A percentile compares a stretch with the other conserved stretches of the same genome.
Conservation (phyloP, 2,888 invertebrate species). For the Cephus sareptanus region DNA sequence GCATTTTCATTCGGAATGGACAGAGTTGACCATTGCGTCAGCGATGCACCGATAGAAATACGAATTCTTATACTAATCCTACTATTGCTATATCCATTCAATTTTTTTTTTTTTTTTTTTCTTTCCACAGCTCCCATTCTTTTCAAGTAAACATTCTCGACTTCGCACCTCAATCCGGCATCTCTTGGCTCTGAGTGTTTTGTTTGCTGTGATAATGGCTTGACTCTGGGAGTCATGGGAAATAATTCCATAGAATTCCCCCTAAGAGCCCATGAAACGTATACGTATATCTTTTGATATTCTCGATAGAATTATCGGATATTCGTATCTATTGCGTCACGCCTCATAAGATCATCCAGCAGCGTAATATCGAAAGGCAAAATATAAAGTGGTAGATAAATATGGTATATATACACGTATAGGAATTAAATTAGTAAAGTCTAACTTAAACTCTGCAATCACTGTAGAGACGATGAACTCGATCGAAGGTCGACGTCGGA, state of each 20-base stretch:
- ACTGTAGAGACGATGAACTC: background rate
- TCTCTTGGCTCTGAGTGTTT: background rate
- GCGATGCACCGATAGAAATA: background rate
- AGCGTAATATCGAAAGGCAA: background rate
- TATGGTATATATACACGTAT: background rate
- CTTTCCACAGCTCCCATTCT: background rate
- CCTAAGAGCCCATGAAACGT: constrained; percentile 9
- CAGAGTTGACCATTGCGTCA: background rate
- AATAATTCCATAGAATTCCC: background rate
- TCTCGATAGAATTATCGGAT: background rate
- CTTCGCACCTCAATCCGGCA: background rate
- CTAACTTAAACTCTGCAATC: background rate
- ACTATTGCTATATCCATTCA: background rate
- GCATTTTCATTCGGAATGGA: background rate
- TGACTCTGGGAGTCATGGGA: background rate
- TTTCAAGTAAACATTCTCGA: background rate
- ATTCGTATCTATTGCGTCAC: background rate
- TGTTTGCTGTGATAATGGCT: background rate
- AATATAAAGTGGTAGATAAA: no score
- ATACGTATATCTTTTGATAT: background rate
- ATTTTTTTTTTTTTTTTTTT: background rate
- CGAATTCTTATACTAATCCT: background rate
- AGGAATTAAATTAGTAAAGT: background rate
- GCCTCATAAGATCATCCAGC: background rate
- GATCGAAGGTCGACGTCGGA: background rate